phyloP scores from a whole-genome alignment of 2,888 invertebrate genomes.

The Nephrocerus scutellatus region DNA sequence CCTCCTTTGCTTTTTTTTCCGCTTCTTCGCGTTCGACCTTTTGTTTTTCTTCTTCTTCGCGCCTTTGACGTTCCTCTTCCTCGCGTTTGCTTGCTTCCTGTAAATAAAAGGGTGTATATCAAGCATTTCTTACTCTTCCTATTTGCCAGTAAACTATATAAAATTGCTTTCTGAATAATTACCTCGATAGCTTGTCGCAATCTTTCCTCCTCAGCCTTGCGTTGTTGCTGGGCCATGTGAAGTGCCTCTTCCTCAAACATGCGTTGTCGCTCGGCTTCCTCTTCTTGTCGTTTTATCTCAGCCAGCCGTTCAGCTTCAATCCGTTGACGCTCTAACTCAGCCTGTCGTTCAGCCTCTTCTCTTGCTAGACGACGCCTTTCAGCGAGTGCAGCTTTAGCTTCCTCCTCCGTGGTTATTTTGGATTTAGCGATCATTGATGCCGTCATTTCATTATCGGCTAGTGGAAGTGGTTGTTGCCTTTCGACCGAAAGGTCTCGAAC shows the following conservation, averaged over 20 bases:
- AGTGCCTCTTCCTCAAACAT: conserved; percentile 73
- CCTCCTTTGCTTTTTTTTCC: conserved; percentile 73
- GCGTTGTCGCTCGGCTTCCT: conserved; percentile 79
- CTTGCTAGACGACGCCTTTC: conserved; percentile 80
- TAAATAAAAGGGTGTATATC: no score
- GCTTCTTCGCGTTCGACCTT: conserved; percentile 67
- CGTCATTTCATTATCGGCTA: conserved; percentile 43
- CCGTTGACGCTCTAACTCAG: conserved; percentile 71
- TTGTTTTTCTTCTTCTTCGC: conserved; percentile 58
- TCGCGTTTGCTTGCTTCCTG: conserved; percentile 69
- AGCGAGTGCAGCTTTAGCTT: conserved; percentile 89
- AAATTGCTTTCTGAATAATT: conserved; percentile 16
- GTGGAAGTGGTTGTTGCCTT: conserved; percentile 21
- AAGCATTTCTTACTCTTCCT: no score
- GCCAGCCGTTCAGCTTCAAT: conserved; percentile 66
- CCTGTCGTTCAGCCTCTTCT: conserved; percentile 86
- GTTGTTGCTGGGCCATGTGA: conserved; percentile 70
- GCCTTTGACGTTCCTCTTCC: conserved; percentile 67
- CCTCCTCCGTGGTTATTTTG: conserved; percentile 80
- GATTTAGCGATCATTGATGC: conserved; percentile 62
- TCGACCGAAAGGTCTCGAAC: conserved; percentile 34
- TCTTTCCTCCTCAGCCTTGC: conserved; percentile 77
- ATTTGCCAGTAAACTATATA: no score
- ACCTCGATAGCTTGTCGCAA: conserved; percentile 75
- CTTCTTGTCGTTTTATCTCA: conserved; percentile 62